Percentiles rank a stretch among this genome's conserved stretches.
phyloP scores from a whole-genome alignment of 2,797 vertebrate genomes.

The Mycteria americana region DNA sequence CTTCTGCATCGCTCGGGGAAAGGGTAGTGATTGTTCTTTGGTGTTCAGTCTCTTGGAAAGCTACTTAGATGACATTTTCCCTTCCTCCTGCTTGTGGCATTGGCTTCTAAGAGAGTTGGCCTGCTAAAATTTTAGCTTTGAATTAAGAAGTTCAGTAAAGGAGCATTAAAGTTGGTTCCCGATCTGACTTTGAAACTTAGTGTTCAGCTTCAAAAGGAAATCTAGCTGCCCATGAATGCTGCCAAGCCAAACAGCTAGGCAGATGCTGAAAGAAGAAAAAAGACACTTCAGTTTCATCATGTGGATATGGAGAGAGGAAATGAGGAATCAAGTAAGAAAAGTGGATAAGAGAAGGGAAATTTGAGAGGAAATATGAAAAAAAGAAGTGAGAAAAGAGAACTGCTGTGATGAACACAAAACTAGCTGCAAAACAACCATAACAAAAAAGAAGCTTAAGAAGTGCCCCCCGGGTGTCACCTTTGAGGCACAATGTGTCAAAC shows the following conservation, averaged over 20 bases:
- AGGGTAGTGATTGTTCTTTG: constrained; percentile 30
- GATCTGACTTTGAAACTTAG: constrained; percentile 1
- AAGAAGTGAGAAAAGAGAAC: background rate
- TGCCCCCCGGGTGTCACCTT: background rate
- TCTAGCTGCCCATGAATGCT: background rate
- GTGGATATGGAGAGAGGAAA: background rate
- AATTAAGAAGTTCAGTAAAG: constrained; percentile 36
- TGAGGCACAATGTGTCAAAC: background rate
- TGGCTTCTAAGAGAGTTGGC: background rate
- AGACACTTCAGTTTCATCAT: background rate
- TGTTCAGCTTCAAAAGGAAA: constrained; percentile 38
- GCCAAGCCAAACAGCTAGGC: background rate
- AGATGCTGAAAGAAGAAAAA: background rate
- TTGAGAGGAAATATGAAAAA: background rate
- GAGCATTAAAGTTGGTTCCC: background rate
- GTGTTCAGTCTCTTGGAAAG: constrained; percentile 43
- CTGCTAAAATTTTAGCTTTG: constrained; percentile 49
- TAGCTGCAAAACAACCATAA: background rate
- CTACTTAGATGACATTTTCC: constrained; percentile 18
- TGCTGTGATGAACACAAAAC: background rate
- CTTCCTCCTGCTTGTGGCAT: constrained; percentile 12
- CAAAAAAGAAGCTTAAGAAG: background rate
- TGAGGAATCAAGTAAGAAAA: background rate
- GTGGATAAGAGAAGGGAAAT: background rate
- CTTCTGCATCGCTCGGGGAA: background rate